These are phyloP conservation scores for Stramonita haemastoma DNA, from an alignment of 2,888 invertebrate genomes.

Conservation along the genomic window DNA sequence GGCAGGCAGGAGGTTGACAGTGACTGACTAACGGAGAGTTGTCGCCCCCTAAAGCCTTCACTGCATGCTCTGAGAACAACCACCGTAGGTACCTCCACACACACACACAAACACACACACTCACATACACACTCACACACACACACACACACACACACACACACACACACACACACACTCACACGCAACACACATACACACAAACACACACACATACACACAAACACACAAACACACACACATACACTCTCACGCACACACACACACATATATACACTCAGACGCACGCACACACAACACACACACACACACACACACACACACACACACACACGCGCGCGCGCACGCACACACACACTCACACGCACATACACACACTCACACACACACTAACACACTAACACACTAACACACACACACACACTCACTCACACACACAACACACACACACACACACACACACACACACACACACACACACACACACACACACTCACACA, in stretches of 20 bases:
- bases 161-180: not conserved
- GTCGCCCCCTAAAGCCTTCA: too few species aligned
- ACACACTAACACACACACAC: too few species aligned
- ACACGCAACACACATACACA: not conserved
- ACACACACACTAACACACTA: too few species aligned
- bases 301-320: too few species aligned
- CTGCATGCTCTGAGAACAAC: too few species aligned
- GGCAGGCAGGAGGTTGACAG: too few species aligned
- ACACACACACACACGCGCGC: not conserved
- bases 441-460: slow-evolving; percentile 3
- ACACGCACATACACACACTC: not conserved
- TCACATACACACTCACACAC: not conserved
- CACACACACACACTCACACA: not conserved
- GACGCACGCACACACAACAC: too few species aligned
- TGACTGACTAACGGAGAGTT: too few species aligned
- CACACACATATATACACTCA: too few species aligned
- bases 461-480: slow-evolving; percentile 19
- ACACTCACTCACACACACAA: slow-evolving; percentile 3
- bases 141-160: not conserved
- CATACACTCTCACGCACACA: not conserved
- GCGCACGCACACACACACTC: not conserved
- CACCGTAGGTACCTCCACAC: not conserved
- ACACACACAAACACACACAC: not conserved
- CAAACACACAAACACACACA: not conserved
- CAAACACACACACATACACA: slow-evolving; percentile 7